Evolutionary conservation across 2,113 vertebrate species (phyloP), one percentile per base, ranked within the genome.

Genomic region (Tetraodon nigroviridis): DNA sequence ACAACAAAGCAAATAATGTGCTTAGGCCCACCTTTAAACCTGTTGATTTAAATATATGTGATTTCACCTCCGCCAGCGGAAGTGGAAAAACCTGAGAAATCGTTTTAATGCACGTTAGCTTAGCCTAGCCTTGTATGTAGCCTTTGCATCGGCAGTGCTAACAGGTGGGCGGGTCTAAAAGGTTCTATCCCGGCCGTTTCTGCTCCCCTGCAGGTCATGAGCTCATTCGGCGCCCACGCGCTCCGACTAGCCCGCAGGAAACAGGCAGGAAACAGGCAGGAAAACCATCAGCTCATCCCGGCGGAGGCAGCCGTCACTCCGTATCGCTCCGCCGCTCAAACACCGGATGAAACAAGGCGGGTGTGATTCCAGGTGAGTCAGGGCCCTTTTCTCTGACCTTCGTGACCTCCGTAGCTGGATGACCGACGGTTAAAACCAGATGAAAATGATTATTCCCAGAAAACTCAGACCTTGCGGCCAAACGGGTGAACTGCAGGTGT

Each of bases 231-330:
- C 4, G 44, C n/a, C 44, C 15, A 46, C 7, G 44, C 44, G 64
- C 75, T 14, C 7, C 7, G 59, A 67, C 59, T 64, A 47, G 8
- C 17, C 13, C 61, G 37, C 58, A 79, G 73, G 70, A 85, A 80
- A 52, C 52, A 27, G 57, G n/a, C n/a, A n/a, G n/a, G n/a, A n/a
- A n/a, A n/a, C n/a, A 42, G 57, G 62, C 19, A 32, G 59, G 66
- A 58, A 69, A 76, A 76, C 69, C 73, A 57, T 41, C 45, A 2
- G 48, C 67, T 64, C 61, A 67, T 69, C 58, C 15, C 19, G 58
- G 55, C 54, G 40, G 66, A 72, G 62, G 69, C 61, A 63, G 2
- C 37, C 3, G 57, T n/a, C n/a, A n/a, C n/a, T n/a, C 21, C 4
- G 4, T 74, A 58, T 71, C 64, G 50, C 0, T 0, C 61, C 54